These are phyloP conservation scores for Gambusia holbrooki DNA, from an alignment of 2,113 vertebrate species.

Conservation along the genomic window DNA sequence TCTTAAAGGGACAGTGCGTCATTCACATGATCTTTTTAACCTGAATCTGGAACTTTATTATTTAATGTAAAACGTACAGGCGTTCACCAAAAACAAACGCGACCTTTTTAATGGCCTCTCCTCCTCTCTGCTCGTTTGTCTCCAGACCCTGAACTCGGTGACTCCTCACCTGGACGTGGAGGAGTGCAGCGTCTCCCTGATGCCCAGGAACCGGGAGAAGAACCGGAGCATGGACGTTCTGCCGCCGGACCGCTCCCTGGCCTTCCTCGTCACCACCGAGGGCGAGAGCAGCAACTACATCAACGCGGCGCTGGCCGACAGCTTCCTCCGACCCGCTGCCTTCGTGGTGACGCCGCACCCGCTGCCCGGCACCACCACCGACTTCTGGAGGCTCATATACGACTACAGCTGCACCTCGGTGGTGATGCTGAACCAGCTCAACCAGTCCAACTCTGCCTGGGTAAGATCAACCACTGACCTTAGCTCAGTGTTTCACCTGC, in stretches of 20 bases:
- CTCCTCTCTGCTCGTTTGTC: not conserved
- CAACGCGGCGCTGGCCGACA: conserved; percentile 93
- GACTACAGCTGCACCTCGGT: conserved; percentile 96
- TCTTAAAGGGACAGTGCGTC: conserved; percentile 41
- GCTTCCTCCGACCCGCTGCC: conserved; percentile 89
- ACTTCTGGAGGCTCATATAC: conserved; percentile 96
- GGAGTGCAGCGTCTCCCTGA: conserved; percentile 94
- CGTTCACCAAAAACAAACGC: conserved; percentile 11
- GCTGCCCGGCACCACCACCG: conserved; percentile 88
- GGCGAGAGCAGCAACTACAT: conserved; percentile 94
- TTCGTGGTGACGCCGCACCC: conserved; percentile 96
- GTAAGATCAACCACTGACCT: conserved; percentile 75
- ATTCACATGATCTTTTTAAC: conserved; percentile 43
- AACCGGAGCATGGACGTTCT: conserved; percentile 97
- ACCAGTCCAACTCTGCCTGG: conserved; percentile 97
- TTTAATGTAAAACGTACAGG: conserved; percentile 21
- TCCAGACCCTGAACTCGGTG: conserved; percentile 94
- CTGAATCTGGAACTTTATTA: conserved; percentile 35
- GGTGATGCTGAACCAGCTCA: conserved; percentile 97
- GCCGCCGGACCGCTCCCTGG: conserved; percentile 92
- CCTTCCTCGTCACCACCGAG: conserved; percentile 91
- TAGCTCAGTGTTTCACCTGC: not conserved
- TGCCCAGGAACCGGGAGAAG: conserved; percentile 94
- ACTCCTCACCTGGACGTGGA: conserved; percentile 92
- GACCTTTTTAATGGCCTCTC: conserved; percentile 31